Evolutionary conservation across 2,113 vertebrate genomes (phyloP).

Genomic region (Struthio camelus): DNA sequence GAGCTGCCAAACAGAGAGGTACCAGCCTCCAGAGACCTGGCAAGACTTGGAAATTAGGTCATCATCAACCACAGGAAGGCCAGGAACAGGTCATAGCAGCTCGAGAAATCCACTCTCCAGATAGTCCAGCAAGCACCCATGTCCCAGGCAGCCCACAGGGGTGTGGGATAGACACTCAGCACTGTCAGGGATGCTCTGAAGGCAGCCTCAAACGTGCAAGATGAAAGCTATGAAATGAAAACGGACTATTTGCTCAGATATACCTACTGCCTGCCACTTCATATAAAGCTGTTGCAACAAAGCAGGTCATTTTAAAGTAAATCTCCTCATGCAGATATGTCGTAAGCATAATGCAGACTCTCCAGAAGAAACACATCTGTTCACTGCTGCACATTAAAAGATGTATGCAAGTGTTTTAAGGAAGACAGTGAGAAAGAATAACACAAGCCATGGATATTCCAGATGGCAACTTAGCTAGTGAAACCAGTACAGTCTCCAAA

Average conservation of each 20-base stretch:
- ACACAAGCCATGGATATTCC: neutral
- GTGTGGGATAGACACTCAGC: neutral
- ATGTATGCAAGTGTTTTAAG: neutral
- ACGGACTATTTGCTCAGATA: fast-evolving
- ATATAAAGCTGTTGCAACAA: neutral
- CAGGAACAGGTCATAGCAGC: neutral
- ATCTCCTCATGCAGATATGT: fast-evolving
- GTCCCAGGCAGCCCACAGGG: neutral
- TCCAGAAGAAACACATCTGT: neutral
- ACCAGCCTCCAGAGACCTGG: neutral
- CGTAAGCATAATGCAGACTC: neutral
- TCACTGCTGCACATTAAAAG: neutral
- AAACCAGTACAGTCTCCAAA: neutral
- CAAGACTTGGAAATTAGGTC: neutral
- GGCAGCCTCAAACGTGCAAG: neutral
- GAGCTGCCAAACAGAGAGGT: neutral
- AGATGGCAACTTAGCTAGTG: neutral
- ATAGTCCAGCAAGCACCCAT: neutral
- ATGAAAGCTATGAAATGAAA: neutral
- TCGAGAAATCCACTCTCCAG: neutral
- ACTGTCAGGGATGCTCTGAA: neutral
- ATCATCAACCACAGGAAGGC: neutral
- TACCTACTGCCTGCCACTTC: neutral
- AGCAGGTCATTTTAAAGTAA: neutral
- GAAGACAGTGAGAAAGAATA: neutral